Evolutionary conservation across 2,888 invertebrate species (phyloP).

Genomic region (Paralinhomoeus sp.): DNA sequence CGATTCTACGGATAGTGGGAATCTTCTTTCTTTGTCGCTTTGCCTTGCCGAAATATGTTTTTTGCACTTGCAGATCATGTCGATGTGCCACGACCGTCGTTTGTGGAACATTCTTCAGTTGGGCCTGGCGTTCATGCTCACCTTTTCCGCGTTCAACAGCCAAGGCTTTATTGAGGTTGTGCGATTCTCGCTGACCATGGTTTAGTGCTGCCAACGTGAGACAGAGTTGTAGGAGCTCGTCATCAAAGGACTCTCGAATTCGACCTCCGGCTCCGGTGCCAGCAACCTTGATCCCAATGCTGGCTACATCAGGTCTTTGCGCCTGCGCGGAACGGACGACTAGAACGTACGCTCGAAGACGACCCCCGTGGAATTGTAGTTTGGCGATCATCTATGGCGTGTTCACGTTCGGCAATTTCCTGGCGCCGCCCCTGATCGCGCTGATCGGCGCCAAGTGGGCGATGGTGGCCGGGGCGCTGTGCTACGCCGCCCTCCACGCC

Average conservation of each 20-base stretch:
- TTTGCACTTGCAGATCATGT: too few relatives aligned
- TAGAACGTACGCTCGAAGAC: not conserved
- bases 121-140: constrained; percentile 79
- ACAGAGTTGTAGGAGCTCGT: constrained; percentile 53
- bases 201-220: not conserved
- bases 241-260: constrained; percentile 44
- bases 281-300: constrained; percentile 5
- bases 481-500: constrained; percentile 65
- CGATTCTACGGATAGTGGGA: too few relatives aligned
- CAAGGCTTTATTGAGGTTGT: constrained; percentile 88
- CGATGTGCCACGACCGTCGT: too few relatives aligned
- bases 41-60: too few relatives aligned
- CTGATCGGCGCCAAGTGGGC: constrained; percentile 60
- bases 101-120: constrained; percentile 56
- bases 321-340: not conserved
- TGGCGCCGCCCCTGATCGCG: constrained; percentile 69
- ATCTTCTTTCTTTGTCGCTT: too few relatives aligned
- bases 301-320: not conserved
- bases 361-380: constrained; percentile 30
- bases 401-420: constrained; percentile 73
- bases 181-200: constrained; percentile 12
- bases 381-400: constrained; percentile 74
- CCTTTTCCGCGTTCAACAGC: constrained; percentile 92
- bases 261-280: constrained; percentile 11
- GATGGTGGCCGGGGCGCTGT: constrained; percentile 56